A percentile compares a stretch with the other conserved stretches of the same genome.
Evolutionary conservation across 2,888 invertebrate species (phyloP).

Genomic region (Omphaloscelis lunosa): DNA sequence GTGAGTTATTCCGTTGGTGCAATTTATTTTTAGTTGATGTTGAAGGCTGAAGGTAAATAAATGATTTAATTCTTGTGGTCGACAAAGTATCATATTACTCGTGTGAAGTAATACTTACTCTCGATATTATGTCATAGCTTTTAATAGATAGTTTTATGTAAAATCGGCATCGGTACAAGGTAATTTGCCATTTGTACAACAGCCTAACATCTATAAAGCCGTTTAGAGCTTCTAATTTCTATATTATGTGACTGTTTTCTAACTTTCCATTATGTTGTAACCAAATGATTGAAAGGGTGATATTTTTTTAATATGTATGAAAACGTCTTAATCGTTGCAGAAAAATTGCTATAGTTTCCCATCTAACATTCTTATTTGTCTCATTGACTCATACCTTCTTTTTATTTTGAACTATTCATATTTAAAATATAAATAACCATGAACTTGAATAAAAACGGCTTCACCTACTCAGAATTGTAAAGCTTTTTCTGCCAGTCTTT

Average conservation of each 20-base stretch:
- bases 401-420: background rate
- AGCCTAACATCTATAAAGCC: background rate
- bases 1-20: constrained; percentile 38
- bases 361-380: background rate
- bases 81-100: constrained; percentile 83
- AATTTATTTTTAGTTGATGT: constrained; percentile 49
- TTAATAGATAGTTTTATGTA: constrained; percentile 79
- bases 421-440: constrained; percentile 1
- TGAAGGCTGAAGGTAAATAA: constrained; percentile 60
- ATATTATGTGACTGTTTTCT: background rate
- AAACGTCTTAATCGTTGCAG: background rate
- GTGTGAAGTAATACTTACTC: constrained; percentile 83
- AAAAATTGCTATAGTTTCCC: background rate
- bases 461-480: background rate
- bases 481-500: background rate
- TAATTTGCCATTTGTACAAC: constrained; percentile 45
- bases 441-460: background rate
- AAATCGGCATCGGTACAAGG: constrained; percentile 40
- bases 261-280: background rate
- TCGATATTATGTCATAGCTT: constrained; percentile 89
- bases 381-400: background rate
- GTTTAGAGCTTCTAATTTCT: background rate
- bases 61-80: constrained; percentile 44
- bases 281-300: background rate
- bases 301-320: background rate